Base-by-base conservation (phyloP, 1,140 invertebrate species). In the Propsilocerus akamusi region DNA sequence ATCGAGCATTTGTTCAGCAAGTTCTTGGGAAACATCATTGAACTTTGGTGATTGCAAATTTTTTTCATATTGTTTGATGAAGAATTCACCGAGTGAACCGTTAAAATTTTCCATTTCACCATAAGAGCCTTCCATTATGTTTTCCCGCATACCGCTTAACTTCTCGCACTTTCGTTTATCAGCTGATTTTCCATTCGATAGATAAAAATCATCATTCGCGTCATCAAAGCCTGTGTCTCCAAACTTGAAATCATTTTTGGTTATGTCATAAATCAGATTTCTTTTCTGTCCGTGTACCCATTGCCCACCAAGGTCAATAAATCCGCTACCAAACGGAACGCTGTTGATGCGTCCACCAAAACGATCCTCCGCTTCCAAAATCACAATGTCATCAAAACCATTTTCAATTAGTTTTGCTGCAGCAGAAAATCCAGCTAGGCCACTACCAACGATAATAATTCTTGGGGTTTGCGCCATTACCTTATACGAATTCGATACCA, bases 271-370 rank as follows among this genome's bases (percentile, higher is more conserved):
- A 1, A 84, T 76, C 10, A 71, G 58, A 65, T 90, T 86, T 17
- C 67, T 72, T 52, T 76, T 66, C 60, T 88, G 75, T 12, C 88
- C 87, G 57, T 92, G 87, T 55, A 88, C 75, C 68, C 68, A 87
- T 57, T 90, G 82, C 20, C 83, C 87, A 5, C 89, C 88, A 11
- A 92, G 53, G 62, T 94, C 82, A 8, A 80, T 76, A 5, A 80
- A 73, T 0, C 76, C 71, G 51, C 84, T 80, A 25, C 80, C 80
- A 23, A 84, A 66, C 72, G 77, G 80, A 56, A 78, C 80, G 0
- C 81, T 82, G 61, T 80, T 78, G 14, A 85, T 79, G 52, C 82
- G 68, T 48, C 82, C 82, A 25, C 82, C 81, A 58, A 67, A 83
- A 72, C 81, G 76, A 58, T 83, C 78, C 28, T 79, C 79, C 8